These are phyloP conservation scores for Sarcophilus harrisii DNA, from an alignment of 2,797 vertebrate genomes.

Conservation along the genomic window DNA sequence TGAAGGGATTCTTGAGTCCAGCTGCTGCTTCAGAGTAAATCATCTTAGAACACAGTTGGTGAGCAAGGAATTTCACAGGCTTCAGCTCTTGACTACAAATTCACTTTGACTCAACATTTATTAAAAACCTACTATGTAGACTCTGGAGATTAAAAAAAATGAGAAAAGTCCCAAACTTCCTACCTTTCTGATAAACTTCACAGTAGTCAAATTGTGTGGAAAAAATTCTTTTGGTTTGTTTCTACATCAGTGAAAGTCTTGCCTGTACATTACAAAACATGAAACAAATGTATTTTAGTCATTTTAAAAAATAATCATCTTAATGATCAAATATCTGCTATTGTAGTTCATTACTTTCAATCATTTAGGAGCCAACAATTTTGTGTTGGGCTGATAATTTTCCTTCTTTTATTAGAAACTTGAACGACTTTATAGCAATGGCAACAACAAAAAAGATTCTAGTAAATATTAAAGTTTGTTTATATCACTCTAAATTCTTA, in stretches of 20 bases:
- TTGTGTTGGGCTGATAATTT: background rate
- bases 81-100: background rate
- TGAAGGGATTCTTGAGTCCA: background rate
- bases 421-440: background rate
- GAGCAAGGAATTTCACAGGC: constrained; percentile 4
- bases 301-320: background rate
- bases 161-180: background rate
- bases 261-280: background rate
- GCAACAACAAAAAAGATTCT: background rate
- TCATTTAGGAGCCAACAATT: background rate
- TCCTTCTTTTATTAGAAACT: background rate
- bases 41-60: background rate
- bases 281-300: background rate
- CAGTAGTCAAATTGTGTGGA: background rate
- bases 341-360: background rate
- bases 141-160: background rate
- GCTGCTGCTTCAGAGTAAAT: background rate
- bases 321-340: background rate
- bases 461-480: background rate
- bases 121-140: background rate
- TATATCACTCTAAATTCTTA: background rate
- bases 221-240: background rate
- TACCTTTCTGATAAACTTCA: background rate
- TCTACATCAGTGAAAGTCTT: constrained; percentile 25
- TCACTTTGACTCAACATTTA: background rate